Evolutionary conservation across 2,888 invertebrate species (phyloP).

Genomic region (Xestia sexstrigata): DNA sequence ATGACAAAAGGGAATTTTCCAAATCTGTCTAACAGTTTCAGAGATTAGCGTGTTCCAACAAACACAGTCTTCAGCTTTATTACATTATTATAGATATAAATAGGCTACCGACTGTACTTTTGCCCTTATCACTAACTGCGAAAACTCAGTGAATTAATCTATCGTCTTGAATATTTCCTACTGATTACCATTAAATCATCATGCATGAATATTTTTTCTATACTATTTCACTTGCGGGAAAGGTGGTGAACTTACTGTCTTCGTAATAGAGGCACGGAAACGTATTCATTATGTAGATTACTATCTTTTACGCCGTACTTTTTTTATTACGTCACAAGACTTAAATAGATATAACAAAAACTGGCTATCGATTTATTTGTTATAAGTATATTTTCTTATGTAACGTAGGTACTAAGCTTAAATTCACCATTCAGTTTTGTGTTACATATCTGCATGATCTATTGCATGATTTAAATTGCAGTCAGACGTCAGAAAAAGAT

Average conservation of each 20-base stretch:
- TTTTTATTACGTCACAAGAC: slow-evolving; percentile 50
- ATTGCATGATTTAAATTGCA: slow-evolving; percentile 9
- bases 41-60: neutral
- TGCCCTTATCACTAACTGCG: slow-evolving; percentile 27
- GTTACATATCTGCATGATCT: neutral
- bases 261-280: slow-evolving; percentile 57
- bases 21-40: neutral
- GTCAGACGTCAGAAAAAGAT: neutral
- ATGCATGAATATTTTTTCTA: slow-evolving; percentile 69
- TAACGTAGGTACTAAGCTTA: neutral
- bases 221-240: slow-evolving; percentile 57
- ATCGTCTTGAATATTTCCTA: slow-evolving; percentile 47
- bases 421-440: slow-evolving; percentile 1
- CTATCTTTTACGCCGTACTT: slow-evolving; percentile 56
- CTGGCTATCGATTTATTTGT: slow-evolving; percentile 13
- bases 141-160: slow-evolving; percentile 43
- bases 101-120: slow-evolving; percentile 29
- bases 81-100: neutral
- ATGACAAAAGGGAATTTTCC: neutral
- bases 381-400: slow-evolving; percentile 1
- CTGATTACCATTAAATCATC: slow-evolving; percentile 61
- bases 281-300: slow-evolving; percentile 54
- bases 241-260: slow-evolving; percentile 61
- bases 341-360: slow-evolving; percentile 18
- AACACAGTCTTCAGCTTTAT: neutral